Percentiles rank a stretch among this genome's conserved stretches.
Conservation (phyloP, 2,888 invertebrate species). For the Cerceris rybyensis region DNA sequence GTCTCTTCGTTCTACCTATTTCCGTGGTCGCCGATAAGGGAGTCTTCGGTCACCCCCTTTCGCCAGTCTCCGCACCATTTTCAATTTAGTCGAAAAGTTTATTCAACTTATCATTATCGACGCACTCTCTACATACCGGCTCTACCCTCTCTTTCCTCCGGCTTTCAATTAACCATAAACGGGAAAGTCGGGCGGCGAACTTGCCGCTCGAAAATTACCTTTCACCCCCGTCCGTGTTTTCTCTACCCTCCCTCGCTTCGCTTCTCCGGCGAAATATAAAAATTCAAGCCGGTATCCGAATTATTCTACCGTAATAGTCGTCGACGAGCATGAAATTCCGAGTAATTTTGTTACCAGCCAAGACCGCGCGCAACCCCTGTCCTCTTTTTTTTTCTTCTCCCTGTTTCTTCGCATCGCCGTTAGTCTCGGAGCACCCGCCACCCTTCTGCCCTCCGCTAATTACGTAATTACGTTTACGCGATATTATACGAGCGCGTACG, state of each 20-base stretch:
- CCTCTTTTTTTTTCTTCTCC: neutral
- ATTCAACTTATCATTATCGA: neutral
- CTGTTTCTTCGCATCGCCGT: neutral
- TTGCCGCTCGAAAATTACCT: no score
- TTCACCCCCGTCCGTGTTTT: neutral
- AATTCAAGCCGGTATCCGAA: no score
- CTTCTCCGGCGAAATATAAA: neutral
- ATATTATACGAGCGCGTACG: no score
- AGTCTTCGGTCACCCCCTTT: conserved; percentile 24
- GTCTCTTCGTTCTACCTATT: conserved; percentile 6
- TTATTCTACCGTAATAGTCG: no score
- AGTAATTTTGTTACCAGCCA: neutral
- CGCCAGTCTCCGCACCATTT: neutral
- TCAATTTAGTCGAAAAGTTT: conserved; percentile 23
- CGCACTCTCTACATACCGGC: no score
- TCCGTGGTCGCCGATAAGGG: conserved; percentile 14
- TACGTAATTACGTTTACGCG: no score
- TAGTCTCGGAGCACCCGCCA: no score
- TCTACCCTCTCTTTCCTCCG: neutral
- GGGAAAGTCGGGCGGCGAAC: no score
- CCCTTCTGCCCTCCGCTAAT: no score
- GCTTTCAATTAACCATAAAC: neutral
- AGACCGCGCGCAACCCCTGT: neutral
- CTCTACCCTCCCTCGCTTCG: neutral
- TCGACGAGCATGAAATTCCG: neutral